phyloP scores from a whole-genome alignment of 2,113 vertebrate species.

The Globicephala melas region DNA sequence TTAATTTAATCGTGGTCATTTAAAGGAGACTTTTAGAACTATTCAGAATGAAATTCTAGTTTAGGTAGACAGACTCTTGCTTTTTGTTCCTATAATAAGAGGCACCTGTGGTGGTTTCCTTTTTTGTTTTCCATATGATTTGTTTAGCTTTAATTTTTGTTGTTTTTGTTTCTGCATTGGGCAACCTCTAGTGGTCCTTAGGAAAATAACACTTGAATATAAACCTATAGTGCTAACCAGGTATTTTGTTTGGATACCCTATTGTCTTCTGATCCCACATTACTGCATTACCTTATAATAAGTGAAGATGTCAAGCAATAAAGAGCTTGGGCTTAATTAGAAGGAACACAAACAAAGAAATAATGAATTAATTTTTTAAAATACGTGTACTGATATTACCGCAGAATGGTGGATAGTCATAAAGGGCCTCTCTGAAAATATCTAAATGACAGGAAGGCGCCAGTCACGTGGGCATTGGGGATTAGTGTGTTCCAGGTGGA shows the following conservation, averaged over 20 bases:
- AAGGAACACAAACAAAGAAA: constrained; percentile 1
- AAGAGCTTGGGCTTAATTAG: neutral
- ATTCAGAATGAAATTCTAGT: neutral
- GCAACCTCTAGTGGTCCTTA: constrained; percentile 64
- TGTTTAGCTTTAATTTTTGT: constrained; percentile 15
- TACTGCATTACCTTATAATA: constrained; percentile 22
- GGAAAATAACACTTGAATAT: constrained; percentile 49
- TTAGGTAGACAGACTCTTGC: neutral
- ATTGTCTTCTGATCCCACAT: neutral
- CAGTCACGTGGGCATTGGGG: neutral
- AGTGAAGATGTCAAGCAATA: neutral
- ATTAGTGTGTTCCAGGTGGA: neutral
- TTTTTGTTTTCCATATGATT: neutral
- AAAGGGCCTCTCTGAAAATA: neutral
- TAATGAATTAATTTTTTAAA: neutral
- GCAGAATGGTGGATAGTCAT: neutral
- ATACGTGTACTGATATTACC: neutral
- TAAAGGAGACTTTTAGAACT: neutral
- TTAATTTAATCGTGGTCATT: neutral
- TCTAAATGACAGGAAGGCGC: neutral
- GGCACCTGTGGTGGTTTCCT: neutral
- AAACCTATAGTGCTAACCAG: neutral
- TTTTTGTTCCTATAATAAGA: neutral
- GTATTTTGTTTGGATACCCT: neutral
- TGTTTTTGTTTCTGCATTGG: constrained; percentile 48